phyloP scores from a whole-genome alignment of 2,797 vertebrate genomes.

The Gallinago solitaria region DNA sequence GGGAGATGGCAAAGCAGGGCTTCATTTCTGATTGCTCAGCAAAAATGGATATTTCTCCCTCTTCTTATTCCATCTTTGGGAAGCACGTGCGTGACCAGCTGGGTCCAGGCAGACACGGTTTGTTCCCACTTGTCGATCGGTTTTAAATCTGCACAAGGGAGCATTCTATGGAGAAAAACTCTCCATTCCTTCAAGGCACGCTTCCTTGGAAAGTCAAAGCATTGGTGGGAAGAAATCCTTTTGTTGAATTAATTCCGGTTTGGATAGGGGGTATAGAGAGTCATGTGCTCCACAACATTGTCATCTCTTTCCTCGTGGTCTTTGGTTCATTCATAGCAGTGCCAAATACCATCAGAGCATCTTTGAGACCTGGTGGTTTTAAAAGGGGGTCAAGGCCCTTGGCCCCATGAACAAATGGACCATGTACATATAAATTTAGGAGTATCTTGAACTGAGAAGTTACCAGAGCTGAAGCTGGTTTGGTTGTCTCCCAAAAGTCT shows the following conservation, averaged over 20 bases:
- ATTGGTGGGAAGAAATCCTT: neutral
- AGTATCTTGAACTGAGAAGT: neutral
- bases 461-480: conserved; percentile 27
- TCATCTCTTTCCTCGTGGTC: neutral
- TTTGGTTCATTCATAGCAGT: neutral
- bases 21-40: neutral
- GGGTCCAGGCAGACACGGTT: neutral
- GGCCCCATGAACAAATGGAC: neutral
- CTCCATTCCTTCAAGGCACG: neutral
- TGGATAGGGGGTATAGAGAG: neutral
- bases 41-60: neutral
- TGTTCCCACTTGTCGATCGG: neutral
- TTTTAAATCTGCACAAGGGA: neutral
- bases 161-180: neutral
- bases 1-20: neutral
- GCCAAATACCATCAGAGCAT: neutral
- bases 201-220: neutral
- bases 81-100: neutral
- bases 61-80: neutral
- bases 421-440: neutral
- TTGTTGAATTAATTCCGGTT: neutral
- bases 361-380: neutral
- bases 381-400: neutral
- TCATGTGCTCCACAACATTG: neutral
- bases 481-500: conserved; percentile 43